Evolutionary conservation across 2,113 vertebrate genomes (phyloP), one percentile per base, ranked within the genome.

Genomic region (Centrocercus urophasianus): DNA sequence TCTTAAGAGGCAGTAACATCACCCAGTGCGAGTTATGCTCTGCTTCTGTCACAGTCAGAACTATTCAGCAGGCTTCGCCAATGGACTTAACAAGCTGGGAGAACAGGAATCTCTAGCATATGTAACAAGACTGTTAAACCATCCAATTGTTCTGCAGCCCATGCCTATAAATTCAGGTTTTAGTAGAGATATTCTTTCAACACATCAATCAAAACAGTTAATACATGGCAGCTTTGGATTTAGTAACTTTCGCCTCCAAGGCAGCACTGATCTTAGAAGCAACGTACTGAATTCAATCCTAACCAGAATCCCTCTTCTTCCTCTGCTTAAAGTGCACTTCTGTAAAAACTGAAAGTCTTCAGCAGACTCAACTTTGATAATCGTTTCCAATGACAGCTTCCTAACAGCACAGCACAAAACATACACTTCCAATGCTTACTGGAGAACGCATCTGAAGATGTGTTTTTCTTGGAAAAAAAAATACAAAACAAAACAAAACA

Each of bases 271-370:
- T 66, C 69, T 88, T 61, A 91, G 67, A 27, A 94, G 40, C 34
- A 76, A 65, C 6, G n/a, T 78, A 93, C 19, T 54, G n/a, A 61
- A 72, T 65, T 71, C 40, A 72, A 40, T 72, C 56, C 81, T 75
- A 83, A 79, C 38, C 52, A 70, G 82, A 52, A 81, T 66, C 65
- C 61, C 54, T 90, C n/a, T 2, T 85, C 64, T 54, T 85, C 50
- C 80, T 89, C 79, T 91, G 90, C 95, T 94, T 94, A 97, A 96
- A 97, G 93, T 91, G 95, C 95, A 96, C 90, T 94, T 97, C 93
- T 91, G 94, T 91, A 96, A 96, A 90, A 87, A 94, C 60, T 90
- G 43, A 91, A 64, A 65, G 69, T 86, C 79, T 86, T 85, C 45
- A 83, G 71, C 76, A 67, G 81, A 94, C 77, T 76, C n/a, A 57